Evolutionary conservation across 2,113 vertebrate species (phyloP), one percentile per base, ranked within the genome.

Genomic region (Oceanodroma tethys): DNA sequence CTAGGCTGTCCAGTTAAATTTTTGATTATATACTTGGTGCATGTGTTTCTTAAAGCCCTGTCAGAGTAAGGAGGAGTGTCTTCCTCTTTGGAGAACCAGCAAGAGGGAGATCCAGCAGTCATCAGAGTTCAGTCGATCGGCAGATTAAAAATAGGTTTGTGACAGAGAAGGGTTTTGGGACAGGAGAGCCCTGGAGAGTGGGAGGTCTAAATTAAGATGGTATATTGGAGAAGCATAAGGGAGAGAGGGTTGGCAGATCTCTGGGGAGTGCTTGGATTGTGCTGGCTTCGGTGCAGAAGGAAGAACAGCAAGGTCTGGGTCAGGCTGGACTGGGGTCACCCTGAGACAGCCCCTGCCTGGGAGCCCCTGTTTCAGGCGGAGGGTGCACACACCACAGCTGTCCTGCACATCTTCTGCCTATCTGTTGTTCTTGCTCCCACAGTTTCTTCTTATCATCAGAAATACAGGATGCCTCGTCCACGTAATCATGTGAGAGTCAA

Each of bases 401-500:
- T 53, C 47, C 50, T 53, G 56, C 26, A 6, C 2, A 11, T 50
- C 25, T 20, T 56, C 74, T 65, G 32, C 60, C 32, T 47, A 1
- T 7, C 40, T 4, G 2, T 16, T 48, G 16, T 83, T 90, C 34
- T 81, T 0, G 0, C 40, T 76, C 8, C 29, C 0, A 1, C 26
- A 10, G 12, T 40, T 71, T 20, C 13, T 66, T 47, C 25, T 62
- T 63, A 30, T 45, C 5, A 3, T 71, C 45, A 45, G 68, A 75
- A 74, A 23, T 32, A 42, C 4, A 4, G 50, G 27, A 40, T 22
- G 13, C 40, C 21, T 82, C 0, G 0, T 59, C 47, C 59, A 9
- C 3, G 8, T 60, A 36, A 38, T 38, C 4, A 11, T 74, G 38
- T 38, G 50, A 80, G 63, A 91, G 34, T 25, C 45, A n/a, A 11